Base-by-base conservation (phyloP, 1,140 invertebrate genomes). In the Drosophila takahashii region DNA sequence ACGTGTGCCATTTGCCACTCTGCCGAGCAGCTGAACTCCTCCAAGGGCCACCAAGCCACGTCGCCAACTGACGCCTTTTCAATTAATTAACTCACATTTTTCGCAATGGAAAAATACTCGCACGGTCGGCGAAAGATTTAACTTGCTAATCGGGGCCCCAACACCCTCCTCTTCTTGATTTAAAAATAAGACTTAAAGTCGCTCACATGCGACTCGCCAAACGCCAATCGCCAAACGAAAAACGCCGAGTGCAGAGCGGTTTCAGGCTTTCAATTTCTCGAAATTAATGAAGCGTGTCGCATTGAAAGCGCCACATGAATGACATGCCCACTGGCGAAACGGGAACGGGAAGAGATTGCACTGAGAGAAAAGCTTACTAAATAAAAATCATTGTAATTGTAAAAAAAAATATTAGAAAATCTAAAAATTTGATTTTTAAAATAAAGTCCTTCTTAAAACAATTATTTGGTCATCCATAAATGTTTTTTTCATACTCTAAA, bases 241-340 rank as follows among this genome's bases (percentile, higher is more conserved):
- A 10, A 18, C 59, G 60, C 32, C 34, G 52, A 66, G 56, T 52
- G 60, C 53, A 39, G 48, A 41, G 70, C 70, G 71, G 70, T 66
- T 45, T 48, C 56, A 77, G 57, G 51, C 73, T 77, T 78, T 87
- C 61, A 77, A 84, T 87, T 85, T 77, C 45, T 69, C 47, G 42
- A 77, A 83, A 69, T 83, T 87, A 86, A 87, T 86, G 83, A 83
- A 86, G 79, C 79, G 83, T 89, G 75, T 79, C 84, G 56, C 62
- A 62, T 51, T 69, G 58, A 81, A 69, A 72, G 70, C 61, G 79
- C 62, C 66, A 69, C 61, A 73, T 78, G 70, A 70, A 77, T 60
- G 57, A 61, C 69, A 70, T 52, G 41, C 61, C 53, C 58, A 26
- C 66, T 48, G 50, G 45, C 39, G 42, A 42, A 47, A 29, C 48